These are phyloP conservation scores for Chromobotia macracanthus DNA, from an alignment of 2,797 vertebrate species.

Conservation along the genomic window DNA sequence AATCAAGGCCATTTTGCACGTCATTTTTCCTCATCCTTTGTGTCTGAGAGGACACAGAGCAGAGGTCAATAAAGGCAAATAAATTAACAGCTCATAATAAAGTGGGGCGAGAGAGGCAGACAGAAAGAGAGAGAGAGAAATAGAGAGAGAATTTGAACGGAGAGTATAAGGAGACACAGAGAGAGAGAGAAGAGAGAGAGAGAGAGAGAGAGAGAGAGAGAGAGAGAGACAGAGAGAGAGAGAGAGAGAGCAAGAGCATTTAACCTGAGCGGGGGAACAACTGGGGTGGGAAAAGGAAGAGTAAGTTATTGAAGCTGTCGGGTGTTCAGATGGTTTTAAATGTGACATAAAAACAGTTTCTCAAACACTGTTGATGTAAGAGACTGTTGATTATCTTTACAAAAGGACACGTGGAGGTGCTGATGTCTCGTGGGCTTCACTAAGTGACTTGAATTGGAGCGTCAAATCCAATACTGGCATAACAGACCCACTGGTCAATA, in stretches of 20 bases:
- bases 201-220: no score
- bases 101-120: conserved; percentile 38
- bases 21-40: conserved; percentile 19
- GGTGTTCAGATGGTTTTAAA: background rate
- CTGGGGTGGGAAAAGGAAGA: background rate
- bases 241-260: background rate
- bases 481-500: conserved; percentile 34
- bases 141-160: no score
- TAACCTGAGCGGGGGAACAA: conserved; percentile 17
- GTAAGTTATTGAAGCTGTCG: conserved; percentile 1
- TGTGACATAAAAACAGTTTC: background rate
- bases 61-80: conserved; percentile 49
- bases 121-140: no score
- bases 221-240: no score
- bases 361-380: background rate
- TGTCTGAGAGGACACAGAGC: conserved; percentile 40
- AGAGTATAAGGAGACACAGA: no score
- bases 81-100: conserved; percentile 51
- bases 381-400: background rate
- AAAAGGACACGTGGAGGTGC: background rate
- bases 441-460: conserved; percentile 21
- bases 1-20: conserved; percentile 21
- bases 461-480: conserved; percentile 44
- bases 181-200: no score
- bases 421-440: background rate